phyloP scores from a whole-genome alignment of 2,797 vertebrate genomes.

The Cygnus olor region DNA sequence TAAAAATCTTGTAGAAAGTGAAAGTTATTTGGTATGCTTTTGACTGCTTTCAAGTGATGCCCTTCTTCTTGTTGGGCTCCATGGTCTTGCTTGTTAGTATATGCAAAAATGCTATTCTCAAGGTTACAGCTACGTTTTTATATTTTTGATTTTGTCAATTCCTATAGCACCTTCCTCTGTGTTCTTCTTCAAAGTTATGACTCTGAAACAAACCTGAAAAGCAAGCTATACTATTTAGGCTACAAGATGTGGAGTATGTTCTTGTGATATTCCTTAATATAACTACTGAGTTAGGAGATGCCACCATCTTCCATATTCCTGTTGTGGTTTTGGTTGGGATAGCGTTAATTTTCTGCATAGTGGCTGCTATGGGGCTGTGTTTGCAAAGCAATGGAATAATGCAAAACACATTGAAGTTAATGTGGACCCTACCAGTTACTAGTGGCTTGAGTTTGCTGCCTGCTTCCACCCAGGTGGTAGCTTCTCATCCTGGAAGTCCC shows the following conservation, averaged over 20 bases:
- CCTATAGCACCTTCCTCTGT: not conserved
- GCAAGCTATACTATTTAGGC: not conserved
- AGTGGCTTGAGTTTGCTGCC: accelerated
- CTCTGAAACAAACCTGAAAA: not conserved
- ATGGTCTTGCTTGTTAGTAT: not conserved
- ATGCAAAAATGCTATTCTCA: not conserved
- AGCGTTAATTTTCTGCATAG: not conserved
- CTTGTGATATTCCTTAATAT: not conserved
- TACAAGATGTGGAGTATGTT: not conserved
- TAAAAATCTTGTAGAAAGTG: slow-evolving; percentile 1
- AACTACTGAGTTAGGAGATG: not conserved
- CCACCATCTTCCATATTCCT: not conserved
- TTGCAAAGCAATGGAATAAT: not conserved
- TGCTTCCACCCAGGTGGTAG: not conserved
- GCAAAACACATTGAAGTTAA: not conserved
- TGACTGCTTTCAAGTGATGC: not conserved
- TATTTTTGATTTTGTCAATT: not conserved
- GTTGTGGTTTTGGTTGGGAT: not conserved
- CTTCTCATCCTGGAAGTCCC: not conserved
- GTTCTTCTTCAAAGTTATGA: not conserved
- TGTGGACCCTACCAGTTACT: not conserved
- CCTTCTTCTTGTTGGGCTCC: not conserved
- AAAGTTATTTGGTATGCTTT: not conserved
- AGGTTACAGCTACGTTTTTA: not conserved
- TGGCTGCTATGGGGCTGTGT: not conserved